Conservation (phyloP, 2,888 invertebrate species). For the Ptychoptera albimana region DNA sequence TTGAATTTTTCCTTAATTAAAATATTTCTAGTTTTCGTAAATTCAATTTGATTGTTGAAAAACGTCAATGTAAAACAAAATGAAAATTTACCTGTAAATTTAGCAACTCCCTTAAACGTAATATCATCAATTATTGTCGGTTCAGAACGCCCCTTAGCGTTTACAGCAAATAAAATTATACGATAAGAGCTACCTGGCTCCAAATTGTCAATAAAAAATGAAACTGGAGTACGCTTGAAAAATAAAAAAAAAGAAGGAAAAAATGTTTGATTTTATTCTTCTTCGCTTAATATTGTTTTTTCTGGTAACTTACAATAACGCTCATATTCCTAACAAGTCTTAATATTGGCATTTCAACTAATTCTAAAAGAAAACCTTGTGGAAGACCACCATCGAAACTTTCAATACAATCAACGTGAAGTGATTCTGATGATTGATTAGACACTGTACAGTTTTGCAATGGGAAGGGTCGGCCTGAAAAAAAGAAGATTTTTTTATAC, state of each 20-base stretch:
- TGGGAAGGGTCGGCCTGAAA: constrained; percentile 71
- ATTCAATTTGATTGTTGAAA: no score
- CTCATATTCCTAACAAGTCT: constrained; percentile 30
- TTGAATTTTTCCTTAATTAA: no score
- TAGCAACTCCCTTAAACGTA: constrained; percentile 72
- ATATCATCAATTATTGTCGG: constrained; percentile 70
- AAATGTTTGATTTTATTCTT: not conserved
- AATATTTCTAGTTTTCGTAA: no score
- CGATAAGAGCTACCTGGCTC: constrained; percentile 63
- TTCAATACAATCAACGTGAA: constrained; percentile 74
- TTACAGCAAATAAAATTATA: constrained; percentile 69
- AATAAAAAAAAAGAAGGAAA: constrained; percentile 1
- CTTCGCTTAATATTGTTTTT: not conserved
- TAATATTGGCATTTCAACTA: constrained; percentile 54
- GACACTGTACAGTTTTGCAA: constrained; percentile 77
- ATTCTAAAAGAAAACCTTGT: constrained; percentile 70
- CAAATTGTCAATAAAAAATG: constrained; percentile 33
- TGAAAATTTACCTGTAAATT: constrained; percentile 57
- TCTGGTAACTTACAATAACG: constrained; percentile 21
- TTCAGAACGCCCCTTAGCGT: constrained; percentile 76
- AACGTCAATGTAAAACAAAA: no score
- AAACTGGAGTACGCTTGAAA: constrained; percentile 26
- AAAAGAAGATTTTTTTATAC: constrained; percentile 9
- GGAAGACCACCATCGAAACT: constrained; percentile 79
- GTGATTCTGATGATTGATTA: constrained; percentile 70